Percentiles rank a stretch among this genome's conserved stretches.
Evolutionary conservation across 2,113 vertebrate genomes (phyloP).

Genomic region (Cyanoderma ruficeps): DNA sequence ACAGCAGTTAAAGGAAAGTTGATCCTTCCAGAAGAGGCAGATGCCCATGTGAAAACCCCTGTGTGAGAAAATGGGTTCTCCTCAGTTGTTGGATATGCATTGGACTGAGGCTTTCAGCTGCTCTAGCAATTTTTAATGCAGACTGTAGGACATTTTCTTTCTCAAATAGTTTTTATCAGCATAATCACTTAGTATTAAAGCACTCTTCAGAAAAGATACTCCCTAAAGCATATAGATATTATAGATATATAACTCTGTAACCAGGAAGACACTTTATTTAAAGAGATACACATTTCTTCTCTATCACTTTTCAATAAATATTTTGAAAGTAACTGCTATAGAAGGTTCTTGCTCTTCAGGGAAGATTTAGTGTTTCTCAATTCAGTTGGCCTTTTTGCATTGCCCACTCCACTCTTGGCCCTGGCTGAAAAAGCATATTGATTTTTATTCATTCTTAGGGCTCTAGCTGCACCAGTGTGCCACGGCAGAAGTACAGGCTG

Average conservation of each 20-base stretch:
- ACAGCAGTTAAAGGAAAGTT: not conserved
- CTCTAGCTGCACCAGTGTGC: not conserved
- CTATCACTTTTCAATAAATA: not conserved
- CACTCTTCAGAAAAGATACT: not conserved
- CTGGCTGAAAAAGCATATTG: not conserved
- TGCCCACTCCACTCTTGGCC: not conserved
- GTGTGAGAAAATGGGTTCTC: not conserved
- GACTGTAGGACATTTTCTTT: not conserved
- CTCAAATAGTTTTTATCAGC: not conserved
- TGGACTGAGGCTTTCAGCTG: not conserved
- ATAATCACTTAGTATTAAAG: not conserved
- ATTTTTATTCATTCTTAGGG: not conserved
- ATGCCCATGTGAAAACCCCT: not conserved
- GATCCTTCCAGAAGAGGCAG: not conserved
- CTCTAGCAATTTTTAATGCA: not conserved
- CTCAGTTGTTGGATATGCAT: fast-evolving
- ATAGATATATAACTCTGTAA: not conserved
- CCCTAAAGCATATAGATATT: not conserved
- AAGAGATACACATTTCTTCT: not conserved
- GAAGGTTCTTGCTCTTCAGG: not conserved
- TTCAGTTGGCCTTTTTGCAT: not conserved
- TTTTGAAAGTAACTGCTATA: not conserved
- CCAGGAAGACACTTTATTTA: not conserved
- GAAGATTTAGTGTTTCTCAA: not conserved
- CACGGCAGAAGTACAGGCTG: not conserved